Percentiles rank a stretch among this genome's conserved stretches.
Evolutionary conservation across 2,888 invertebrate species (phyloP).

Genomic region (Crossocerus cetratus): DNA sequence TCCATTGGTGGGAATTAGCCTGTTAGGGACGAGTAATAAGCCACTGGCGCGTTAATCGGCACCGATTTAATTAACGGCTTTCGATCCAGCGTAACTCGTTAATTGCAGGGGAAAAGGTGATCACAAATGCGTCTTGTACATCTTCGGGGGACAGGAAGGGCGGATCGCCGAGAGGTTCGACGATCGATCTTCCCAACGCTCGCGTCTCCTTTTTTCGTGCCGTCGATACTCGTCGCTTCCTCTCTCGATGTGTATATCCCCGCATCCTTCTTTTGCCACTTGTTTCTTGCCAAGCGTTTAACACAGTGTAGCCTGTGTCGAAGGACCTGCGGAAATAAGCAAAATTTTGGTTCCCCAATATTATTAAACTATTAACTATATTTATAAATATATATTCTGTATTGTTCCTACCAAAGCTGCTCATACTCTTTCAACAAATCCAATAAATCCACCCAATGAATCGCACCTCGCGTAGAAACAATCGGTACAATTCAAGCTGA

Average conservation of each 20-base stretch:
- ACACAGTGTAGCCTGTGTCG: too few species aligned
- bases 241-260: not conserved
- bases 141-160: constrained; percentile 48
- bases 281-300: not conserved
- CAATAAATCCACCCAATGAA: too few species aligned
- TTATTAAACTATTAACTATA: too few species aligned
- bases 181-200: constrained; percentile 64
- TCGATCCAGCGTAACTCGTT: constrained; percentile 70
- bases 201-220: constrained; percentile 53
- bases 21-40: constrained; percentile 67
- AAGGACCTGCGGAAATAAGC: too few species aligned
- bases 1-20: not conserved
- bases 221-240: constrained; percentile 13
- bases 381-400: too few species aligned
- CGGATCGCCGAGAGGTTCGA: constrained; percentile 54
- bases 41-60: constrained; percentile 63
- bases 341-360: too few species aligned
- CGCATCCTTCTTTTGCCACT: constrained; percentile 7
- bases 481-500: constrained; percentile 19
- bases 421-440: too few species aligned
- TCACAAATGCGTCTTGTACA: constrained; percentile 39
- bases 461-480: too few species aligned
- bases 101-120: constrained; percentile 66
- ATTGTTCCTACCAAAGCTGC: too few species aligned
- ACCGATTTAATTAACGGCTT: constrained; percentile 72